phyloP scores from a whole-genome alignment of 2,113 vertebrate species.

The human (Homo sapiens) region DNA sequence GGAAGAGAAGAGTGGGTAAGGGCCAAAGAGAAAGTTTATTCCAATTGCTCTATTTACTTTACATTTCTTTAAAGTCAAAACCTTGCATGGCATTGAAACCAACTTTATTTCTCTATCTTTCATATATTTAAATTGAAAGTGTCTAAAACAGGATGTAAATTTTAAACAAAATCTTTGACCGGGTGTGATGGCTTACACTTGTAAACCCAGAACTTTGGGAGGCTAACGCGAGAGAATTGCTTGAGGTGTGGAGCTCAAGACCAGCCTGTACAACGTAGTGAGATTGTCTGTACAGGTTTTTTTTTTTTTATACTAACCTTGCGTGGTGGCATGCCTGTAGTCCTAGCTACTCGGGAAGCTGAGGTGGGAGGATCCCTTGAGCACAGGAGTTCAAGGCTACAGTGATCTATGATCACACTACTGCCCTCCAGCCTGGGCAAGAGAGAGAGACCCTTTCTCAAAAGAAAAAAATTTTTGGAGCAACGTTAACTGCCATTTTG shows the following conservation, averaged over 20 bases:
- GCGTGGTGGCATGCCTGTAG: no score
- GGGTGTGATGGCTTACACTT: no score
- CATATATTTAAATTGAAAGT: background rate
- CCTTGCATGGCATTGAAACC: background rate
- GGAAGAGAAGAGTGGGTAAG: background rate
- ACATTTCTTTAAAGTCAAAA: background rate
- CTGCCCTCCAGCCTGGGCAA: background rate
- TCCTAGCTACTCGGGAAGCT: no score
- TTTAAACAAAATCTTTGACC: background rate
- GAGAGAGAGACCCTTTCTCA: background rate
- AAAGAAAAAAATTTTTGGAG: no score
- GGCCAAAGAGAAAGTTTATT: background rate
- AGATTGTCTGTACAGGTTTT: no score
- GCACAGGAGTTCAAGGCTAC: no score
- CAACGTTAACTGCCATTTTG: background rate
- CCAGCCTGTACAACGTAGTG: no score
- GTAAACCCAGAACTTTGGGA: no score
- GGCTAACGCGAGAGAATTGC: background rate
- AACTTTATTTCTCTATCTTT: background rate
- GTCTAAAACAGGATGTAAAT: background rate
- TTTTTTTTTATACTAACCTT: no score
- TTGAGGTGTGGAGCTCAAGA: background rate
- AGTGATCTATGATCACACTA: background rate
- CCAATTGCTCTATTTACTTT: background rate
- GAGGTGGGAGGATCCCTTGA: no score